A percentile compares a stretch with the other conserved stretches of the same genome.
These are phyloP conservation scores for Etia nguti DNA, from an alignment of 2,113 vertebrate genomes.

Conservation along the genomic window DNA sequence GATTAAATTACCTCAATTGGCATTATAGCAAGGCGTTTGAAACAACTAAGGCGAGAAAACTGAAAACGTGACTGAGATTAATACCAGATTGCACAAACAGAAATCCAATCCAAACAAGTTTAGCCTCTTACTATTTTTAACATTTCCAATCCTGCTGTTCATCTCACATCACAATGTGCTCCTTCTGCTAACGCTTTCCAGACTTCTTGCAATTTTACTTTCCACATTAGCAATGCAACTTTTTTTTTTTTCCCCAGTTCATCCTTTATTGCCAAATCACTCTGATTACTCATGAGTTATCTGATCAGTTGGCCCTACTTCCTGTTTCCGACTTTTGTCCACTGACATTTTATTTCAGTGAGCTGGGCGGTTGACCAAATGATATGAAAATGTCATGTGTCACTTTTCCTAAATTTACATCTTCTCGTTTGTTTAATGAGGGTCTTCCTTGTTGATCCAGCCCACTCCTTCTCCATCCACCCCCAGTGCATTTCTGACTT, in stretches of 20 bases:
- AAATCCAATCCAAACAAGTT: neutral
- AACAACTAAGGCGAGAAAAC: neutral
- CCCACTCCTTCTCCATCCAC: neutral
- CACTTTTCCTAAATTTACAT: neutral
- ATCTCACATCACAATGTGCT: neutral
- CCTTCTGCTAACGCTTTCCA: neutral
- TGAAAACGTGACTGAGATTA: neutral
- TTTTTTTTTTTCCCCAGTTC: neutral
- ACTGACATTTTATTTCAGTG: neutral
- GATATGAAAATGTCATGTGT: neutral
- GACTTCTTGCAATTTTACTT: neutral
- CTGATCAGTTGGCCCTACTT: neutral
- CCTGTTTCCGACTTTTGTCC: neutral
- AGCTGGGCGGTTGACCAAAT: neutral
- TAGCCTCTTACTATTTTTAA: neutral
- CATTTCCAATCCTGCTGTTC: neutral
- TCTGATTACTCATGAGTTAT: neutral
- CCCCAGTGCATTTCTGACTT: neutral
- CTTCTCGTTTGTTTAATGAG: neutral
- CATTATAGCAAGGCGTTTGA: neutral
- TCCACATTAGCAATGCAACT: neutral
- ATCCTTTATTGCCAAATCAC: neutral
- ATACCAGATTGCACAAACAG: neutral
- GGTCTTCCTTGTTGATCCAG: neutral
- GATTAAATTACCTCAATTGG: neutral